Percentiles rank a stretch among this genome's conserved stretches.
phyloP scores from a whole-genome alignment of 30 jellyfish, hydroid and myxozoan species.

The Hydractinia symbiolongicarpus region DNA sequence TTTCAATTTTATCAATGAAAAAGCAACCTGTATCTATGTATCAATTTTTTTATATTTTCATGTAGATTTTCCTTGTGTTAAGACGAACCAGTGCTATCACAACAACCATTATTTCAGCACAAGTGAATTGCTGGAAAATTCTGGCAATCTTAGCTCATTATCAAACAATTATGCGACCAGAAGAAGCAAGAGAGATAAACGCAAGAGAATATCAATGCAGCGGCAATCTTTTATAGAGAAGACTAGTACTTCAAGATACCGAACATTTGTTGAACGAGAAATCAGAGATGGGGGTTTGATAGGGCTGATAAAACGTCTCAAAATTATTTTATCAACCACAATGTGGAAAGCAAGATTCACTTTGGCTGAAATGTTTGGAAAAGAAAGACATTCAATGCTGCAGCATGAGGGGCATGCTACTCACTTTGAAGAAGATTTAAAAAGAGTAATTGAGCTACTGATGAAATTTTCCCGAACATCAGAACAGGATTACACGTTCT shows the following conservation, averaged over 20 bases:
- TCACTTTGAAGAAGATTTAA: neutral
- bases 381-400: neutral
- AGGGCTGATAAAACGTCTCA: conserved; percentile 46
- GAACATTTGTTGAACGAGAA: conserved; percentile 76
- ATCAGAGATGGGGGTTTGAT: conserved; percentile 68
- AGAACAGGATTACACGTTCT: neutral
- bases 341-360: conserved; percentile 52
- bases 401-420: neutral
- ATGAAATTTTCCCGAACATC: neutral
- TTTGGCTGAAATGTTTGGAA: neutral
- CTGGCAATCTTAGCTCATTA: conserved; percentile 9
- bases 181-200: conserved; percentile 18
- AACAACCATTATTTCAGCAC: neutral
- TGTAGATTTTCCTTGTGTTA: conserved; percentile 65
- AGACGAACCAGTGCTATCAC: conserved; percentile 50
- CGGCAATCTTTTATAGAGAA: conserved; percentile 43
- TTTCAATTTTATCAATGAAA: too few relatives aligned
- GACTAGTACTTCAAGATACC: conserved; percentile 83
- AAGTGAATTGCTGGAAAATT: conserved; percentile 5
- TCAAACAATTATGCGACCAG: conserved; percentile 11
- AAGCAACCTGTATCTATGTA: neutral
- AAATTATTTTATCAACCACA: conserved; percentile 47
- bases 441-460: neutral
- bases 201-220: conserved; percentile 19
- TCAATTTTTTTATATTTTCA: neutral